Evolutionary conservation across 2,888 invertebrate genomes (phyloP), one percentile per base, ranked within the genome.

Genomic region (Meliscaeva auricollis): DNA sequence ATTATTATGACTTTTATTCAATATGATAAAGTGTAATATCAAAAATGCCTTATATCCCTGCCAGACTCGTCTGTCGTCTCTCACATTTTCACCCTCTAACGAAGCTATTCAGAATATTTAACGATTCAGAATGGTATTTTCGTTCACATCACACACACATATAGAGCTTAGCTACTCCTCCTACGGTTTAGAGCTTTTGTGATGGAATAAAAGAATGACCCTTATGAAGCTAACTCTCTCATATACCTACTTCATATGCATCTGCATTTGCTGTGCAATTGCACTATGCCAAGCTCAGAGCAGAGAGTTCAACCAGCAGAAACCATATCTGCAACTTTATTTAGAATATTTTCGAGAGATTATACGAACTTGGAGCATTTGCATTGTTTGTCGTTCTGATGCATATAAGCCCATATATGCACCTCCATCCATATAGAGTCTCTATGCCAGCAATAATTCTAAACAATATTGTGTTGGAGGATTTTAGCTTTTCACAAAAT

Each of bases 311-410:
- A 44, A 46, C 26, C 15, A 62, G 22, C 15, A 62, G 22, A 44
- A 44, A 41, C 41, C 44, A 62, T 62, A n/a, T 62, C 22, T 62
- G 26, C 60, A 26, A 62, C n/a, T n/a, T 62, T 62, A 62, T 62
- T 44, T 44, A 62, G 44, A 62, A 62, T 44, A 62, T 62, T 44
- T 62, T 15, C 62, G 15, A 62, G 35, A 41, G 22, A 58, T 38
- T 38, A 20, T 17, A 2, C 9, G 1, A 3, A 3, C 0, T 26
- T n/a, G 3, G 22, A 20, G 56, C 8, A 17, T 35, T 56, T 7
- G 13, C 41, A 60, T 44, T 60, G 41, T 44, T 60, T 41, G 60
- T 44, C 44, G 20, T 62, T 15, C 44, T 62, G n/a, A 44, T 62
- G 30, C 5, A 15, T 11, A 11, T 52, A 52, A 5, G 2, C 20